Conservation (phyloP, 2,113 vertebrate genomes). For the Crocuta crocuta region DNA sequence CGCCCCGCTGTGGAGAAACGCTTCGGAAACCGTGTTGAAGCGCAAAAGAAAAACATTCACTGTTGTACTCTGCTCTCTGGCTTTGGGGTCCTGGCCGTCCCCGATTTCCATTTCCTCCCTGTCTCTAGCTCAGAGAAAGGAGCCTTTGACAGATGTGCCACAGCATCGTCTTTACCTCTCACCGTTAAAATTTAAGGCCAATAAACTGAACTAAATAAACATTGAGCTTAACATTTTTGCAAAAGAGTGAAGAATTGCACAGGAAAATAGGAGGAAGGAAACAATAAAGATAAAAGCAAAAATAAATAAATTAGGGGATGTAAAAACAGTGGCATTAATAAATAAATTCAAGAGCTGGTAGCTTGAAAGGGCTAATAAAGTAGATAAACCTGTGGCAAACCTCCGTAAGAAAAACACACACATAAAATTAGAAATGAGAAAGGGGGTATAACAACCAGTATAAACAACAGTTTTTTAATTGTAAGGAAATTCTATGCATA, state of each 20-base stretch:
- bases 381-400: constrained; percentile 67
- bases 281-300: constrained; percentile 75
- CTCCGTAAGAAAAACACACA: constrained; percentile 61
- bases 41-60: not conserved
- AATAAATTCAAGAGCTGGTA: constrained; percentile 65
- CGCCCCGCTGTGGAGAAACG: constrained; percentile 73
- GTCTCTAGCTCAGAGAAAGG: not conserved
- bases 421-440: constrained; percentile 71
- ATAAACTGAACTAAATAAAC: constrained; percentile 41
- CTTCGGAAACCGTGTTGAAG: not conserved
- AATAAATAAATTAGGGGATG: constrained; percentile 62
- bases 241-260: constrained; percentile 40
- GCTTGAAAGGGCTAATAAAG: constrained; percentile 72
- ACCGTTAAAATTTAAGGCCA: constrained; percentile 52
- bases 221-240: constrained; percentile 39
- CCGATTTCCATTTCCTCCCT: not conserved
- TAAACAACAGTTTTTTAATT: constrained; percentile 64
- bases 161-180: not conserved
- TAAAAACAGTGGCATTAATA: constrained; percentile 72
- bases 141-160: not conserved
- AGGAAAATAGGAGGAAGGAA: constrained; percentile 62
- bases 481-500: constrained; percentile 55
- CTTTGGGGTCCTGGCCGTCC: not conserved
- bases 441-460: constrained; percentile 48
- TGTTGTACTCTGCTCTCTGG: not conserved